phyloP scores from a whole-genome alignment of 2,888 invertebrate genomes.

The Melinopterus prodromus region DNA sequence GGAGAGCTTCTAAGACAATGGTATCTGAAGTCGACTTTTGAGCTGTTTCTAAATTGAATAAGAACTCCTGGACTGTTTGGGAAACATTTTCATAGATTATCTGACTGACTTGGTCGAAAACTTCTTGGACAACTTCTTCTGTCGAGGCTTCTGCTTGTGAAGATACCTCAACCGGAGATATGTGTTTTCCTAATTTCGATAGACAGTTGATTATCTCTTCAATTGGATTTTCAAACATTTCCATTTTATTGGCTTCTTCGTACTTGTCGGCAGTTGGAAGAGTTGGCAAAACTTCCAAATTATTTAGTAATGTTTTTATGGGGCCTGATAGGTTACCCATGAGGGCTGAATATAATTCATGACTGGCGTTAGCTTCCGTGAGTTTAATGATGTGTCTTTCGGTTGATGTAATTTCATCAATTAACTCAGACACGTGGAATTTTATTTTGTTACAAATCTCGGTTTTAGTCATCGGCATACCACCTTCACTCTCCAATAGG shows the following conservation, averaged over 20 bases:
- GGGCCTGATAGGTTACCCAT: slow-evolving; percentile 72
- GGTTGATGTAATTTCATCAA: slow-evolving; percentile 52
- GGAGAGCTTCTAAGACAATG: slow-evolving; percentile 52
- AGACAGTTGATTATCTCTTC: slow-evolving; percentile 55
- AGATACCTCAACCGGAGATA: slow-evolving; percentile 43
- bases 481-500: slow-evolving; percentile 45
- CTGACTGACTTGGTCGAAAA: slow-evolving; percentile 57
- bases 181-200: slow-evolving; percentile 51
- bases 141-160: slow-evolving; percentile 40
- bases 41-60: slow-evolving; percentile 56
- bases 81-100: slow-evolving; percentile 56
- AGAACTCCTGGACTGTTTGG: slow-evolving; percentile 55
- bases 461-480: slow-evolving; percentile 47
- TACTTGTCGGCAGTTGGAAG: slow-evolving; percentile 44
- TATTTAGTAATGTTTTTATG: slow-evolving; percentile 69
- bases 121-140: slow-evolving; percentile 55
- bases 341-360: slow-evolving; percentile 64
- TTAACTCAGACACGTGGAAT: slow-evolving; percentile 51
- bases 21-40: slow-evolving; percentile 52
- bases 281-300: slow-evolving; percentile 60
- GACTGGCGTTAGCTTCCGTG: slow-evolving; percentile 52
- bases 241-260: slow-evolving; percentile 43
- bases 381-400: slow-evolving; percentile 54
- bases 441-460: slow-evolving; percentile 52
- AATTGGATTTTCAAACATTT: slow-evolving; percentile 52